These are phyloP conservation scores for Polypterus senegalus DNA, from an alignment of 2,113 vertebrate genomes.

Conservation along the genomic window DNA sequence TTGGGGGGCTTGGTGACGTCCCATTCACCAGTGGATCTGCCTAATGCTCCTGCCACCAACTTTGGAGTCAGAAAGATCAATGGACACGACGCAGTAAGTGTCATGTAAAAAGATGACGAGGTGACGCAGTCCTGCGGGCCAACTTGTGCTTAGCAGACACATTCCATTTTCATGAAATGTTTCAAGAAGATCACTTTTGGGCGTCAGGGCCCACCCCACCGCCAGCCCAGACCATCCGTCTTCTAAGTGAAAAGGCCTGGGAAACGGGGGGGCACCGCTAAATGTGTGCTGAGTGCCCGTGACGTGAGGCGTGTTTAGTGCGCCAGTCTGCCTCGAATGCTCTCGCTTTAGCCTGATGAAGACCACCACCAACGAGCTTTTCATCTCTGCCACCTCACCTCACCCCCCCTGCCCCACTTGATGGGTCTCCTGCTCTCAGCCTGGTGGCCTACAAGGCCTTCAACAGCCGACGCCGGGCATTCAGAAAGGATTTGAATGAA, in stretches of 20 bases:
- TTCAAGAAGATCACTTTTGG: conserved; percentile 9
- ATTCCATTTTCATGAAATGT: background rate
- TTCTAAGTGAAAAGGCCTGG: background rate
- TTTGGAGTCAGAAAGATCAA: no score
- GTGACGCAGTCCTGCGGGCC: no score
- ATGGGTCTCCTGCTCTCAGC: conserved; percentile 28
- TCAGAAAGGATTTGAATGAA: conserved; percentile 43
- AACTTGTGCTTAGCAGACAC: no score
- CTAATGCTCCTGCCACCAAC: no score
- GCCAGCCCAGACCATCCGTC: background rate
- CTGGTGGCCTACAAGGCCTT: conserved; percentile 37
- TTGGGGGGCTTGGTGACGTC: no score
- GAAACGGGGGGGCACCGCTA: conserved; percentile 5
- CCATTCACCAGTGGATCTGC: no score
- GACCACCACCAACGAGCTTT: conserved; percentile 51
- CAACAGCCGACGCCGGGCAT: conserved; percentile 36
- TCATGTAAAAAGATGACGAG: no score
- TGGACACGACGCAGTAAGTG: no score
- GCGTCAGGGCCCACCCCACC: background rate
- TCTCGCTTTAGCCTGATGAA: conserved; percentile 55
- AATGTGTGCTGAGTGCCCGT: conserved; percentile 1
- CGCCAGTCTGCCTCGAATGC: conserved; percentile 42
- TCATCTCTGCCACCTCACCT: conserved; percentile 53
- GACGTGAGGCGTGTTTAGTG: conserved; percentile 38
- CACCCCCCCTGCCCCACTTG: conserved; percentile 16